Percentiles rank a stretch among this genome's conserved stretches.
Evolutionary conservation across 2,888 invertebrate genomes (phyloP).

Genomic region (Salticus scenicus): DNA sequence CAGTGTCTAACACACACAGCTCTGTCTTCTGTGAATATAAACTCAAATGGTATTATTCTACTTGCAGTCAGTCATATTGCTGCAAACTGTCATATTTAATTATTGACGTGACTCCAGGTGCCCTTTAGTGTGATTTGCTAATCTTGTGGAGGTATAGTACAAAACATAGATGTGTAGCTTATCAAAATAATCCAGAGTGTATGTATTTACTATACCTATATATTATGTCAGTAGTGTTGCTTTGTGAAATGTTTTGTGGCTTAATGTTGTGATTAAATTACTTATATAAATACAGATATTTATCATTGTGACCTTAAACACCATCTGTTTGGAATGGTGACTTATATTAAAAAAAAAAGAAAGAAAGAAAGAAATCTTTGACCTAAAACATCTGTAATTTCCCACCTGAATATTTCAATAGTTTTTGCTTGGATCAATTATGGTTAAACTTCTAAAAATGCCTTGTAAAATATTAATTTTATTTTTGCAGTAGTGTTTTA

Average conservation of each 20-base stretch:
- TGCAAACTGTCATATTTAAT: conserved; percentile 49
- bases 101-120: conserved; percentile 47
- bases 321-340: conserved; percentile 34
- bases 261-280: conserved; percentile 66
- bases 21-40: conserved; percentile 20
- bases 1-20: conserved; percentile 17
- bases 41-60: conserved; percentile 30
- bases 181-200: conserved; percentile 65
- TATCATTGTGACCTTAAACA: conserved; percentile 58
- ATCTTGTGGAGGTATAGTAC: conserved; percentile 70
- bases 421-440: conserved; percentile 52
- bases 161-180: conserved; percentile 62
- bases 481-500: too few species aligned
- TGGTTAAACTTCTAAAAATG: conserved; percentile 36
- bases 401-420: conserved; percentile 20
- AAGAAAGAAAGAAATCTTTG: conserved; percentile 26
- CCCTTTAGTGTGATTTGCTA: conserved; percentile 68
- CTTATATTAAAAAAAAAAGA: too few species aligned
- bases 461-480: not conserved
- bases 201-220: conserved; percentile 63
- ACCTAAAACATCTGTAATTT: conserved; percentile 28
- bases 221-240: conserved; percentile 64
- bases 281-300: conserved; percentile 61
- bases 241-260: conserved; percentile 67
- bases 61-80: conserved; percentile 52